phyloP scores from a whole-genome alignment of 2,888 invertebrate species.

The Pollenia labialis region DNA sequence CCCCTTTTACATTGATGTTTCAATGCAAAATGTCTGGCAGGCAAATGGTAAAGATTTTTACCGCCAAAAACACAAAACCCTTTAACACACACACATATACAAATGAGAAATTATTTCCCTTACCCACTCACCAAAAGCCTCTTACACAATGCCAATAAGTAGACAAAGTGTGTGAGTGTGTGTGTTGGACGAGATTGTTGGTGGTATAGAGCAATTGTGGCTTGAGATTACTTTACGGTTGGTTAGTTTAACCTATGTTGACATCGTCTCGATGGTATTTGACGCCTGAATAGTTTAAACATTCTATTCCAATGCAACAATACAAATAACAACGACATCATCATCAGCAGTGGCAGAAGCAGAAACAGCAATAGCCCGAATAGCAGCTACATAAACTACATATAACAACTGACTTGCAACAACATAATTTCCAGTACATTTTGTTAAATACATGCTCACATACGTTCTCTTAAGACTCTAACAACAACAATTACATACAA shows the following conservation, averaged over 20 bases:
- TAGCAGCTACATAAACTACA: constrained; percentile 41
- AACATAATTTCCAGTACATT: constrained; percentile 63
- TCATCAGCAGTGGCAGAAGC: constrained; percentile 4
- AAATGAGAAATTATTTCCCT: not conserved
- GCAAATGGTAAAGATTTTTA: constrained; percentile 31
- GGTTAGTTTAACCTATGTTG: constrained; percentile 72
- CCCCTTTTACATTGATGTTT: not conserved
- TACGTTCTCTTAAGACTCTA: not conserved
- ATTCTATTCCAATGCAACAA: constrained; percentile 58
- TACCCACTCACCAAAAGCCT: not conserved
- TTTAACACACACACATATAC: not conserved
- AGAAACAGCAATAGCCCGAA: constrained; percentile 29
- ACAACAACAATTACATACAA: constrained; percentile 12
- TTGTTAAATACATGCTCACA: not conserved
- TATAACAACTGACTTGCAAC: constrained; percentile 40
- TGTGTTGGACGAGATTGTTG: not conserved
- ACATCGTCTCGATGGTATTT: constrained; percentile 72
- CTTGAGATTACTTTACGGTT: constrained; percentile 71
- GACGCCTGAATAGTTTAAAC: constrained; percentile 71
- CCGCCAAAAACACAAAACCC: constrained; percentile 22
- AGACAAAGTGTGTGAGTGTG: not conserved
- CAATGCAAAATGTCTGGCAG: constrained; percentile 32
- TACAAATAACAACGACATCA: constrained; percentile 50
- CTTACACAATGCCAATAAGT: constrained; percentile 13
- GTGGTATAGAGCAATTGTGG: constrained; percentile 63